Percentiles rank a stretch among this genome's conserved stretches.
Conservation (phyloP, 2,113 vertebrate genomes). For the Bubo blakistoni region DNA sequence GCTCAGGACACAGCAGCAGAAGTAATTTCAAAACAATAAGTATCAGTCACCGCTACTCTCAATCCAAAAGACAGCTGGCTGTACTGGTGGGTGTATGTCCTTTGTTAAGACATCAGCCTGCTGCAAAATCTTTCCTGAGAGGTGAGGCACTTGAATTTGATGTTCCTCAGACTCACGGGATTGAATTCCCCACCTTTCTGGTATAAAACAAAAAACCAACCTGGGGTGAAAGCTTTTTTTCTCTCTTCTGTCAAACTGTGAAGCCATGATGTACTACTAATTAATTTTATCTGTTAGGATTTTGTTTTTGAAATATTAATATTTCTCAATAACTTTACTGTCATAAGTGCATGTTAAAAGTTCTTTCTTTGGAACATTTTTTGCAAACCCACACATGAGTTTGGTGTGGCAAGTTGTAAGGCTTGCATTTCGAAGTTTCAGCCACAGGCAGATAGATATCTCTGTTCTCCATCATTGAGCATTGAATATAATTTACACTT, state of each 20-base stretch:
- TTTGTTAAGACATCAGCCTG: neutral
- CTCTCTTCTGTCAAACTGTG: neutral
- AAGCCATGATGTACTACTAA: neutral
- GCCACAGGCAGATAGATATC: neutral
- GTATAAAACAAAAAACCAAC: too few relatives aligned
- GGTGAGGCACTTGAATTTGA: neutral
- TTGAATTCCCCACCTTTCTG: neutral
- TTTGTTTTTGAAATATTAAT: neutral
- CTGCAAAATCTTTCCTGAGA: neutral
- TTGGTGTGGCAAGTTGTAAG: neutral
- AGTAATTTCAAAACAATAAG: neutral
- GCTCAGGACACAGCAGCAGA: neutral
- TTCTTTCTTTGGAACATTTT: neutral
- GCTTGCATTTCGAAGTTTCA: neutral
- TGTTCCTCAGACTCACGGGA: neutral
- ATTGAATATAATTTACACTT: neutral
- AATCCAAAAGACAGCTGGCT: neutral
- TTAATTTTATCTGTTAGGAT: neutral
- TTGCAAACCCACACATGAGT: neutral
- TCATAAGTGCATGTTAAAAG: neutral
- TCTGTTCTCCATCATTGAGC: neutral
- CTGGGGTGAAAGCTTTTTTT: neutral
- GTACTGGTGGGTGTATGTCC: neutral
- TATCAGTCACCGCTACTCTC: neutral
- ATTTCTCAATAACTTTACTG: neutral